A percentile compares a stretch with the other conserved stretches of the same genome.
Conservation (phyloP, 2,797 vertebrate species). For the Pelochelys cantorii region DNA sequence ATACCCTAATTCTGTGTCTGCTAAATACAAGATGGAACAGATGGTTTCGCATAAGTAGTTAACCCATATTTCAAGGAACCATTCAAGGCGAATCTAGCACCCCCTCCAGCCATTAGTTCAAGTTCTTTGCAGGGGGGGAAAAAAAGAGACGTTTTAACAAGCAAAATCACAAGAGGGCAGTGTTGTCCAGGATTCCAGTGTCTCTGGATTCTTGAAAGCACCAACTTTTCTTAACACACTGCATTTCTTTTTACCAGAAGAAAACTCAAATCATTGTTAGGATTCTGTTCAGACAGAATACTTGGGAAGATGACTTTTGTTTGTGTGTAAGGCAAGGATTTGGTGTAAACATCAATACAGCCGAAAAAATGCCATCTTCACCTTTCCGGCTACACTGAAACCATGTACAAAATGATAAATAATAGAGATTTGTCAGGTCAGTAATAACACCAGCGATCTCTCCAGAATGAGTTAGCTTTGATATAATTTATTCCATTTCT, state of each 20-base stretch:
- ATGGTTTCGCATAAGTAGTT: not conserved
- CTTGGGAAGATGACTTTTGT: not conserved
- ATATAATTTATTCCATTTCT: conserved; percentile 3
- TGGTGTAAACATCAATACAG: conserved; percentile 8
- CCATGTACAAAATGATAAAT: conserved; percentile 25
- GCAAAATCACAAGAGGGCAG: conserved; percentile 82
- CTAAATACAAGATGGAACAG: not conserved
- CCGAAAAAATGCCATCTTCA: conserved; percentile 18
- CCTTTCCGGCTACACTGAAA: not conserved
- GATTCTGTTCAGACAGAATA: conserved; percentile 39
- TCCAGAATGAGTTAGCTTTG: conserved; percentile 9
- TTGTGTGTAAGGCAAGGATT: not conserved
- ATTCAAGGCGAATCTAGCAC: not conserved
- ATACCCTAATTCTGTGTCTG: too few species aligned
- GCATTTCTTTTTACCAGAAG: conserved; percentile 16
- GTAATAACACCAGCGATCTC: not conserved
- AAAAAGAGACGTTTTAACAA: conserved; percentile 48
- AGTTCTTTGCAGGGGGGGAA: too few species aligned
- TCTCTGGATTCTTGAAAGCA: conserved; percentile 18
- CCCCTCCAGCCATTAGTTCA: not conserved
- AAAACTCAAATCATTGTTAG: conserved; percentile 32
- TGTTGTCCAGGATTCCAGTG: conserved; percentile 74
- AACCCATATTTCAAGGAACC: not conserved
- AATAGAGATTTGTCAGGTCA: conserved; percentile 4
- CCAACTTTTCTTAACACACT: conserved; percentile 29